Evolutionary conservation across 2,797 vertebrate species (phyloP).

Genomic region (Hoplostethus atlanticus): DNA sequence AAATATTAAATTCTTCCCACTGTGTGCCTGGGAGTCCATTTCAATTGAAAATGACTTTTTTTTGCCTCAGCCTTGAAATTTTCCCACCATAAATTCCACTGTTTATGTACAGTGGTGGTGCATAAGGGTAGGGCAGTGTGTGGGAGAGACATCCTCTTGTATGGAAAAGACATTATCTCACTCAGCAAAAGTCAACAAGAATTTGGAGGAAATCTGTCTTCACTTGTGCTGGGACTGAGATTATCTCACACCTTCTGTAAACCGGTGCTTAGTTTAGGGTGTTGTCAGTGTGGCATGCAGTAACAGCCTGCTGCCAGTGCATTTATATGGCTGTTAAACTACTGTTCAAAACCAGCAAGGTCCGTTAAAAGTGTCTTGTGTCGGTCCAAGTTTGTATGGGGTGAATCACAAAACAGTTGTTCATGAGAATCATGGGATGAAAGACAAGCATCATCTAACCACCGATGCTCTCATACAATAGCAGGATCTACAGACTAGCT

Average conservation of each 20-base stretch:
- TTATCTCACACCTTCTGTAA: slow-evolving; percentile 30
- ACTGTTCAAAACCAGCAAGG: slow-evolving; percentile 12
- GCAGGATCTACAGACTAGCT: not conserved
- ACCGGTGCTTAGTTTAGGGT: slow-evolving; percentile 34
- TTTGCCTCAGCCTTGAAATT: not conserved
- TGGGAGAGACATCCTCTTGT: slow-evolving; percentile 47
- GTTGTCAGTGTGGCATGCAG: slow-evolving; percentile 25
- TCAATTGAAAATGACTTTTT: slow-evolving; percentile 32
- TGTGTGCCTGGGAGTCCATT: slow-evolving; percentile 31
- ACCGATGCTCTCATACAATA: no score
- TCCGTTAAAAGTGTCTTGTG: slow-evolving; percentile 11
- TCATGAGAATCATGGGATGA: no score
- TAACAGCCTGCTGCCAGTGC: slow-evolving; percentile 19
- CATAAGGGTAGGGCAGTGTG: slow-evolving; percentile 49
- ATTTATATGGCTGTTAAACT: slow-evolving; percentile 36
- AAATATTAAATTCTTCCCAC: slow-evolving; percentile 42
- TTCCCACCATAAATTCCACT: slow-evolving; percentile 39
- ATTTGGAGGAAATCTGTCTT: slow-evolving; percentile 30
- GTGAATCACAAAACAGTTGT: not conserved
- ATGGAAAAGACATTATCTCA: slow-evolving; percentile 75
- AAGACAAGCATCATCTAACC: no score
- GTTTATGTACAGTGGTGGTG: slow-evolving; percentile 55
- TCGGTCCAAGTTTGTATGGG: slow-evolving; percentile 10
- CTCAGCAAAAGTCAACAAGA: slow-evolving; percentile 10
- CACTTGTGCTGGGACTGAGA: slow-evolving; percentile 24